phyloP scores from a whole-genome alignment of 2,113 vertebrate species.

The Etia nguti region DNA sequence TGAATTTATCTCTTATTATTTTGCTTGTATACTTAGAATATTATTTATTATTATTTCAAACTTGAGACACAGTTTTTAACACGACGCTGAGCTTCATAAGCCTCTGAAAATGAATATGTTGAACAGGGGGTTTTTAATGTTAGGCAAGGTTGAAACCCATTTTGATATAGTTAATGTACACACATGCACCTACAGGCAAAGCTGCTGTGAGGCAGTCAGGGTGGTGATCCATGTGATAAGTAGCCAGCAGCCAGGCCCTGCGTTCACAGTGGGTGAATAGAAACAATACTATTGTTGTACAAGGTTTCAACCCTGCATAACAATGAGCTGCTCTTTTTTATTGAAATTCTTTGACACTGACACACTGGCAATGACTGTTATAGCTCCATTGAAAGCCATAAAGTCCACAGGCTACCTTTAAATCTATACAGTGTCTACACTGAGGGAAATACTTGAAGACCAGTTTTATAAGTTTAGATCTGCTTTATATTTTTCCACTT shows the following conservation, averaged over 20 bases:
- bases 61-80: background rate
- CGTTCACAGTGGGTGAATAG: background rate
- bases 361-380: background rate
- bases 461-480: background rate
- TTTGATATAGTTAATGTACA: conserved; percentile 7
- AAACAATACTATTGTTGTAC: background rate
- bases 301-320: background rate
- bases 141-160: background rate
- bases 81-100: background rate
- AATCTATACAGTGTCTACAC: background rate
- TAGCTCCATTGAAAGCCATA: background rate
- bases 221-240: conserved; percentile 17
- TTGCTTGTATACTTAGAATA: background rate
- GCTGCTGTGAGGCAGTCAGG: background rate
- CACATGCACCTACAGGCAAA: background rate
- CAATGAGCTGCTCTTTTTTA: background rate
- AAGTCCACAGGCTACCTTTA: background rate
- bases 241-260: background rate
- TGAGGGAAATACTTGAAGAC: background rate
- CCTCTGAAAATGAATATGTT: background rate
- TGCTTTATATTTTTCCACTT: background rate
- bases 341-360: background rate
- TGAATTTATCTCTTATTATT: background rate
- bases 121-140: background rate
- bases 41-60: background rate